Evolutionary conservation across 2,888 invertebrate species (phyloP).

Genomic region (Cetonia aurata): DNA sequence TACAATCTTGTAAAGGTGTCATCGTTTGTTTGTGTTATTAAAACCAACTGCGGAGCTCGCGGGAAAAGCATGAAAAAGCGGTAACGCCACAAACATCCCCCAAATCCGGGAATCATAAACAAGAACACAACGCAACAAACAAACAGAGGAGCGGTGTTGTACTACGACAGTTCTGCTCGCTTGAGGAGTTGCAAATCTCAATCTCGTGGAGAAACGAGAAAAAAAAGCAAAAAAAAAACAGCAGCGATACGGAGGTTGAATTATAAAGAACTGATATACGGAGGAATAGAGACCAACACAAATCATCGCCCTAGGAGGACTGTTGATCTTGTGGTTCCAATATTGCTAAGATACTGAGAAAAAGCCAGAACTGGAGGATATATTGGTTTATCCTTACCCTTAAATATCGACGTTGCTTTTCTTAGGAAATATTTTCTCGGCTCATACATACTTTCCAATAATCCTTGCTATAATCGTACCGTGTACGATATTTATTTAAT

Average conservation of each 20-base stretch:
- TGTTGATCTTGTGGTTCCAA: constrained; percentile 27
- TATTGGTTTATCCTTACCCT: constrained; percentile 13
- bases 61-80: too few relatives aligned
- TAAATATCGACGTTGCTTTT: constrained; percentile 30
- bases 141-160: too few relatives aligned
- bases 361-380: constrained; percentile 21
- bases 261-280: constrained; percentile 34
- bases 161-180: constrained; percentile 2
- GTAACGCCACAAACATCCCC: neutral
- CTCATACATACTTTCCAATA: too few relatives aligned
- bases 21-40: too few relatives aligned
- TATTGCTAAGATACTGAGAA: neutral
- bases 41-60: too few relatives aligned
- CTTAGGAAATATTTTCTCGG: constrained; percentile 30
- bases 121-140: neutral
- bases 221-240: neutral
- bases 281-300: constrained; percentile 33
- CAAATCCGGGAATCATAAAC: constrained; percentile 29
- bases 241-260: neutral
- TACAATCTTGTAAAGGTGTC: too few relatives aligned
- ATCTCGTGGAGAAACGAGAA: constrained; percentile 13
- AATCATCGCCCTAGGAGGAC: constrained; percentile 35
- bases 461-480: constrained; percentile 4
- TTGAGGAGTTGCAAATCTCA: constrained; percentile 36
- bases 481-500: neutral